Percentiles rank a stretch among this genome's conserved stretches.
phyloP scores from a whole-genome alignment of 2,797 vertebrate species.

The Anomalospiza imberbis region DNA sequence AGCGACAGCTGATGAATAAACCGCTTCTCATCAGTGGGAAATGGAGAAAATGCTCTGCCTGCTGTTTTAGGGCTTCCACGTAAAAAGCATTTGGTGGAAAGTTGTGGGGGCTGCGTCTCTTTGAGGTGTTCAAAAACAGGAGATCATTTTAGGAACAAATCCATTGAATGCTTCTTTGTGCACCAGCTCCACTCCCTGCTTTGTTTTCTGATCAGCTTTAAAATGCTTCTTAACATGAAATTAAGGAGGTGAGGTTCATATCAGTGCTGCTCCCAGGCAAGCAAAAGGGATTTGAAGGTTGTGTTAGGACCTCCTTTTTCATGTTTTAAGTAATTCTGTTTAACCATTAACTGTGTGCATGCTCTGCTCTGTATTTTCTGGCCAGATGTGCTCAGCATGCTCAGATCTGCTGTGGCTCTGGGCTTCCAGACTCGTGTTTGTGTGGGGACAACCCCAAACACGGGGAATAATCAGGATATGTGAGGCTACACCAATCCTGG shows the following conservation, averaged over 20 bases:
- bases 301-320: not conserved
- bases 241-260: not conserved
- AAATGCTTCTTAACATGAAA: not conserved
- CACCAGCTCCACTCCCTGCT: not conserved
- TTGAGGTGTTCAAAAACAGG: not conserved
- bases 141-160: not conserved
- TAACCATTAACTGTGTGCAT: not conserved
- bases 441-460: not conserved
- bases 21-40: not conserved
- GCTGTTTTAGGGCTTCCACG: not conserved
- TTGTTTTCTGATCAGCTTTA: not conserved
- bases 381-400: not conserved
- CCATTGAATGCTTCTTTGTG: not conserved
- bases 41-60: not conserved
- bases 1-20: not conserved
- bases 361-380: rapidly evolving
- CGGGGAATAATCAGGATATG: rapidly evolving
- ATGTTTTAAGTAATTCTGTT: not conserved
- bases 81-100: not conserved
- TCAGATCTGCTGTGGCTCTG: not conserved
- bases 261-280: not conserved
- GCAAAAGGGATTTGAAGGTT: not conserved
- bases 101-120: not conserved
- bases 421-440: not conserved
- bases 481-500: not conserved